Base-by-base conservation (phyloP, 2,888 invertebrate species). In the Iselma pallidipennis region DNA sequence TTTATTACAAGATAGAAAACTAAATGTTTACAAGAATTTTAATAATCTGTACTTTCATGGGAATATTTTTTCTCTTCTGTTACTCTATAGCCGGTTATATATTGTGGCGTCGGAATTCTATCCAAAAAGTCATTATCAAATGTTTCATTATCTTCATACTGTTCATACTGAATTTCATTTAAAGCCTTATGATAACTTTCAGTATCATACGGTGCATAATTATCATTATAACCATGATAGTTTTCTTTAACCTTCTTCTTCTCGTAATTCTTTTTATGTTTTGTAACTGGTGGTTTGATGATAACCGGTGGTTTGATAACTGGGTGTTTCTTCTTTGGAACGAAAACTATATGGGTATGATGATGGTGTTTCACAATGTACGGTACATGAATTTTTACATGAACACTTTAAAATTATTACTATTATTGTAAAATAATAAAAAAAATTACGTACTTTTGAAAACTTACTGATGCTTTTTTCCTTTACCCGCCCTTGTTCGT, bases 371-470 rank as follows among this genome's bases (percentile, higher is more conserved):
- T 69, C 9, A 72, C 59, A 42, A 68, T 37, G 3, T 70, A 50
- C 4, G 75, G 75, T 1, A 74, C 71, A 45, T 70, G 66, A 23
- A 74, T 72, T 60, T 72, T 76, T 14, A 74, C 37, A 59, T 74
- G 74, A 6, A 74, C 70, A 64, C 75, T 76, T 62, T 14, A 72
- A 71, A n/a, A 45, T 26, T 28, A 9, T 12, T 29, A 5, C 25
- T 3, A 16, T 16, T 37, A 4, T 16, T 16, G 1, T 16, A 12
- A 3, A 45, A 45, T 4, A 21, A 45, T 14, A 16, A 16, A 2
- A 9, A 37, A 37, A 37, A 0, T 16, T 1, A 2, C 2, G 6
- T 16, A 37, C 6, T 16, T 2, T 16, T 2, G 2, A 37, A 16
- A 19, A 45, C 19, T 45, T 45, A 45, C 21, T 21, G 45, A 10